Base-by-base conservation (phyloP, 2,888 invertebrate species). In the Alloscopus bannaensis region DNA sequence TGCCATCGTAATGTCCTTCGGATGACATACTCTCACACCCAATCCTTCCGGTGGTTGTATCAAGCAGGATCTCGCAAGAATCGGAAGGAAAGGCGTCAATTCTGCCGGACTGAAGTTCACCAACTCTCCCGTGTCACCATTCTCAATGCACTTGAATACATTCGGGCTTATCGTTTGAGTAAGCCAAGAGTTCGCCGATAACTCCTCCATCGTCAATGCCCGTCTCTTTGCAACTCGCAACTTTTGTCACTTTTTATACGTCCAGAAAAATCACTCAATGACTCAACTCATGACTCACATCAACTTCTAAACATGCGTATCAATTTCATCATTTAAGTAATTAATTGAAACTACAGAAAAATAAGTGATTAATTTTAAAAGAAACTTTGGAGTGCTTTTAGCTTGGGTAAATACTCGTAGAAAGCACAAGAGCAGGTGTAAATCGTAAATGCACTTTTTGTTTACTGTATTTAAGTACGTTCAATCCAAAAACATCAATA, bases 11-110 rank as follows among this genome's bases (percentile, higher is more conserved):
- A 97, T 94, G 29, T 66, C 65, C 31, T 29, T 65, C 26, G 72
- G 42, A 20, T 72, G 72, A 1, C 6, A 29, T 11, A 45, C 47
- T 8, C 29, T n/a, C 88, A 96, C 97, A 75, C 93, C 92, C 87
- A 92, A 92, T 50, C 93, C 93, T 87, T 98, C 98, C 69, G 96
- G 89, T 4, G 95, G 93, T 4, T 95, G 93, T 80, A 94, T 93
- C 0, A 98, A 90, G 77, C 97, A 96, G 95, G 98, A 97, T 65
- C 98, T 92, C 42, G 97, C 95, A 66, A 98, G 91, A 88, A 96
- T 96, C 65, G 98, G 97, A 86, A 98, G 90, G 73, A 98, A 93
- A 0, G 97, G 96, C 28, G 97, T 91, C 81, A 98, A 93, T 89
- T 97, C 95, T 79, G 92, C 91, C 80, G 94, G 91, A 0, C 92